phyloP scores from a whole-genome alignment of 2,113 vertebrate genomes.

The Pangasianodon hypophthalmus region DNA sequence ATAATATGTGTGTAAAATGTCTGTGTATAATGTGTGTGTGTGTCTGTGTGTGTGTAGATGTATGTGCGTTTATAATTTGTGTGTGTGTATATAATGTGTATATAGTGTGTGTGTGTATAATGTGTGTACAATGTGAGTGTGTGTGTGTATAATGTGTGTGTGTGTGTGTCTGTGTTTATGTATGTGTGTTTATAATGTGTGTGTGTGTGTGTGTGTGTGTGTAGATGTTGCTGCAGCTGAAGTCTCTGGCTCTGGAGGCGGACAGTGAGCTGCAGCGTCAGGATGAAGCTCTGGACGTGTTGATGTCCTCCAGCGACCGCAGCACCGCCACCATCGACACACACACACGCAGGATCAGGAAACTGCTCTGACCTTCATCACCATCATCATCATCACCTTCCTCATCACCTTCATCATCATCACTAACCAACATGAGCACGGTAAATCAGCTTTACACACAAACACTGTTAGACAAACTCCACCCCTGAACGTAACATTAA shows the following conservation, averaged over 20 bases:
- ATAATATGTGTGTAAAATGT: too few relatives aligned
- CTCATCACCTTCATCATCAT: neutral
- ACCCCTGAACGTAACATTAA: neutral
- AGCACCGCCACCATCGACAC: conserved; percentile 79
- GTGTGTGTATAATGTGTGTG: neutral
- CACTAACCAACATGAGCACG: neutral
- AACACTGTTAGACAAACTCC: neutral
- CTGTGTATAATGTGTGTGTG: too few relatives aligned
- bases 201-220: conserved; percentile 40
- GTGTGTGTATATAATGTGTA: too few relatives aligned
- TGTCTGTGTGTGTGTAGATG: too few relatives aligned
- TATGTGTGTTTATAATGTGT: neutral
- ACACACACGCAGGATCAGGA: conserved; percentile 83
- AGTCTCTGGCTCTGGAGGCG: conserved; percentile 85
- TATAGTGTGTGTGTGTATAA: too few relatives aligned
- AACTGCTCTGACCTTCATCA: conserved; percentile 73
- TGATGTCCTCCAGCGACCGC: conserved; percentile 79
- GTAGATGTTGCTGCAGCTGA: conserved; percentile 91
- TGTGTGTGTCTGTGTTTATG: neutral
- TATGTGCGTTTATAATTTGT: too few relatives aligned
- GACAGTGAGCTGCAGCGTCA: conserved; percentile 89
- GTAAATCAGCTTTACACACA: neutral
- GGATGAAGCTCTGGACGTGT: conserved; percentile 82
- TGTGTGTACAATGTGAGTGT: neutral
- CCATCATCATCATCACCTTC: neutral